phyloP scores from a whole-genome alignment of 2,113 vertebrate species.

The Argyrosomus japonicus region DNA sequence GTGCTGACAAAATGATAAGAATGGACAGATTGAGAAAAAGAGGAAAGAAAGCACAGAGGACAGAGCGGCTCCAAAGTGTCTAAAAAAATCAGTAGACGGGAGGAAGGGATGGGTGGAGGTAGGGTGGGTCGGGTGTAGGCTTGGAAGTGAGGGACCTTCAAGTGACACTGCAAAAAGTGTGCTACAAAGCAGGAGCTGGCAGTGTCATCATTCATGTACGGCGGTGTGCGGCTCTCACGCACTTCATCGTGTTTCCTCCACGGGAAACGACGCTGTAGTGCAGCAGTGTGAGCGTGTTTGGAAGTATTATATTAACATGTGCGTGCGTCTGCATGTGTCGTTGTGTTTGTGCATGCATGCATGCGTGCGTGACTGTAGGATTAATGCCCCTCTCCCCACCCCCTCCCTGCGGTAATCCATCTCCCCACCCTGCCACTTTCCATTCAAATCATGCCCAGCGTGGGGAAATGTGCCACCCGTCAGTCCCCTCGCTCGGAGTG shows the following conservation, averaged over 20 bases:
- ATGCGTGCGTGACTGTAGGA: slow-evolving; percentile 35
- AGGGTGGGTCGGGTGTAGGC: too few relatives aligned
- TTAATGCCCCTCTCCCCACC: slow-evolving; percentile 42
- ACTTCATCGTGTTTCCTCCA: not conserved
- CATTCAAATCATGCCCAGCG: slow-evolving; percentile 51
- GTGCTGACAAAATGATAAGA: slow-evolving; percentile 1
- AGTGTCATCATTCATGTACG: slow-evolving; percentile 41
- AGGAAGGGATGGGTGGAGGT: not conserved
- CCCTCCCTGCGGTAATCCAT: slow-evolving; percentile 54
- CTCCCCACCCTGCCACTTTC: slow-evolving; percentile 67
- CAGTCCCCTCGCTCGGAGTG: slow-evolving; percentile 32
- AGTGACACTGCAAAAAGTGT: slow-evolving; percentile 63
- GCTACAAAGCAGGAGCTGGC: slow-evolving; percentile 29
- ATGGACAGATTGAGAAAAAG: slow-evolving; percentile 9
- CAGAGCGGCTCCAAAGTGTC: slow-evolving; percentile 20
- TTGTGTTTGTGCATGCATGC: too few relatives aligned
- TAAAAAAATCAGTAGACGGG: slow-evolving; percentile 12
- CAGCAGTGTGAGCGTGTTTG: too few relatives aligned
- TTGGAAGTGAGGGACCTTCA: slow-evolving; percentile 57
- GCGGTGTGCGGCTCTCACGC: not conserved
- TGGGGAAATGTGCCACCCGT: slow-evolving; percentile 57
- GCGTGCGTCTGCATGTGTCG: not conserved
- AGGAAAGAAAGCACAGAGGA: slow-evolving; percentile 3
- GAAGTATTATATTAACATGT: slow-evolving; percentile 20
- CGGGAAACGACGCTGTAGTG: not conserved